Base-by-base conservation (phyloP, 2,113 vertebrate genomes). In the Scophthalmus maximus region DNA sequence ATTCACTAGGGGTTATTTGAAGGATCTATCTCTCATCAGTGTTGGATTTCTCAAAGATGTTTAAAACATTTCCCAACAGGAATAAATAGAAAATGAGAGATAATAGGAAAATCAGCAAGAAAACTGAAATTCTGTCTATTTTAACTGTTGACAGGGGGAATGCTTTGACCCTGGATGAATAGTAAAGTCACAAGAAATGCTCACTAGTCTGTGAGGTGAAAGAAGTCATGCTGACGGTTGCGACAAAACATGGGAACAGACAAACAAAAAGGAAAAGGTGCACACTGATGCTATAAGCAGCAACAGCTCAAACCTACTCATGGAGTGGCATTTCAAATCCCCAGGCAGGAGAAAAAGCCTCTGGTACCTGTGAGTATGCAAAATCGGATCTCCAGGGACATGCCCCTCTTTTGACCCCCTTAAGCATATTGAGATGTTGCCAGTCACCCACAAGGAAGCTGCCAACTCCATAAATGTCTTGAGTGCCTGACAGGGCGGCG, bases 371-470 rank as follows among this genome's bases (percentile, higher is more conserved):
- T 0, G 36, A 36, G 20, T 44, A 74, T 68, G 49, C 65, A 15
- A 4, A 72, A 53, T 36, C 11, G 30, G 72, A 64, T 63, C 65
- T 71, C 36, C 32, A 30, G 22, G 59, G 64, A 73, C 38, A 25
- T 53, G 58, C 3, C 61, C 7, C 42, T 70, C 68, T 2, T 3
- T 32, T 70, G 60, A 73, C 75, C 60, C 58, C 50, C 27, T 17
- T 20, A 26, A 38, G 61, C 29, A 68, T 51, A 84, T 75, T 57
- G 74, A 57, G 42, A 72, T 12, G 26, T 51, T 68, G 56, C 64
- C 66, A 79, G 26, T 78, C 73, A 66, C 25, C 38, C 49, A 53
- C 49, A 80, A 53, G 50, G 36, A 38, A 68, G 26, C 34, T 57
- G 61, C 79, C 73, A 68, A 25, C 32, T 65, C 47, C 10, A 38